Percentiles rank a stretch among this genome's conserved stretches.
These are phyloP conservation scores for Lumbricus terrestris DNA, from an alignment of 2,888 invertebrate species.

Conservation along the genomic window DNA sequence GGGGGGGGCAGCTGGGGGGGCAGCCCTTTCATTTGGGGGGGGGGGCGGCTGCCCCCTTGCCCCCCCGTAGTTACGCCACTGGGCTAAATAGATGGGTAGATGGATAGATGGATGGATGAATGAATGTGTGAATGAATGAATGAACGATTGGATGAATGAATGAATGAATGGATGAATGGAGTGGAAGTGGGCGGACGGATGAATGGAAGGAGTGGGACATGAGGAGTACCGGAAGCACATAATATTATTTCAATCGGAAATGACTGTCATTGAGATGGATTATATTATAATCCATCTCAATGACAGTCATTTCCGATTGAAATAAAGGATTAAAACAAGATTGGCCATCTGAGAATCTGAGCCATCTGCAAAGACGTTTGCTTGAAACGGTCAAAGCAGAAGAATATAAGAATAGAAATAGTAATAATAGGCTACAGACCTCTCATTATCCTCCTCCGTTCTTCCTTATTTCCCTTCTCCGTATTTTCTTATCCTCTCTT, in stretches of 20 bases:
- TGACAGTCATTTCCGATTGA: not conserved
- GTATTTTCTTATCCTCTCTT: not conserved
- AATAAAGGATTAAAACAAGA: not conserved
- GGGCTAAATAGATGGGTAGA: too few species aligned
- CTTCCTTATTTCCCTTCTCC: not conserved
- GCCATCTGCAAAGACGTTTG: not conserved
- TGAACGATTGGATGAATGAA: not conserved
- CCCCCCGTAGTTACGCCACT: too few species aligned
- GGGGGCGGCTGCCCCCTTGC: too few species aligned
- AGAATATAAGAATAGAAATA: not conserved
- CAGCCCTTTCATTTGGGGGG: too few species aligned
- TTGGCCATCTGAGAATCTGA: not conserved
- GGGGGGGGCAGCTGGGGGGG: too few species aligned
- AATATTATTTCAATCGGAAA: too few species aligned
- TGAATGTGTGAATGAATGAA: not conserved
- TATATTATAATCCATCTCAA: not conserved
- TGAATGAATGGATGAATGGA: not conserved
- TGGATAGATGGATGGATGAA: not conserved
- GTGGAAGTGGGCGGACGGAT: not conserved
- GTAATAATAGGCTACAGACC: too few species aligned
- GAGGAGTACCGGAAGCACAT: not conserved
- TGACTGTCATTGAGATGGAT: too few species aligned
- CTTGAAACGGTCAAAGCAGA: not conserved
- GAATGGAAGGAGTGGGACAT: not conserved
- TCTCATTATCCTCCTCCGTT: not conserved